Conservation (phyloP, 2,113 vertebrate genomes). For the Nothocercus julius region DNA sequence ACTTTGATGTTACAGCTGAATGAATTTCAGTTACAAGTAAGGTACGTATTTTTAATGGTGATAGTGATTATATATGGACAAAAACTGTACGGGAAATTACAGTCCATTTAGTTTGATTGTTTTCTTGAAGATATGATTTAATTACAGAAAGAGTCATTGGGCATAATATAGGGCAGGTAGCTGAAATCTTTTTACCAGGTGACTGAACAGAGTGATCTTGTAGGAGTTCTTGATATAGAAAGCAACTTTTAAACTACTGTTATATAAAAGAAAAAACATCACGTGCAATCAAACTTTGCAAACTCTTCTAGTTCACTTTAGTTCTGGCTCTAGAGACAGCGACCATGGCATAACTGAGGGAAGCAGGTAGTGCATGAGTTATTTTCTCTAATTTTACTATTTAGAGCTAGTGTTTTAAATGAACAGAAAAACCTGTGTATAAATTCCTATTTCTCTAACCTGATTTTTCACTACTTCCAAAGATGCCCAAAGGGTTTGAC, state of each 20-base stretch:
- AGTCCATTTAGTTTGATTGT: neutral
- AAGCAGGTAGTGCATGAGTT: neutral
- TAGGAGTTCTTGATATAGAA: neutral
- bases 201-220: neutral
- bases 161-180: neutral
- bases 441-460: neutral
- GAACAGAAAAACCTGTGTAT: neutral
- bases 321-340: neutral
- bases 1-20: neutral
- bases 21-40: neutral
- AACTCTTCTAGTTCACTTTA: neutral
- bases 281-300: neutral
- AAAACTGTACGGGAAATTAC: neutral
- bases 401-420: neutral
- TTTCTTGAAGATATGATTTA: neutral
- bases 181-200: neutral
- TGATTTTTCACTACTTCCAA: neutral
- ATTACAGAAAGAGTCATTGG: neutral
- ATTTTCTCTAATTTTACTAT: neutral
- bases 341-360: neutral
- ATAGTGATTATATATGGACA: neutral
- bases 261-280: neutral
- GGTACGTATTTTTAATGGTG: neutral
- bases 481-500: neutral
- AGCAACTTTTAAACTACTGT: neutral